Base-by-base conservation (phyloP, 2,113 vertebrate genomes). In the Cyanoramphus novaezelandiae region DNA sequence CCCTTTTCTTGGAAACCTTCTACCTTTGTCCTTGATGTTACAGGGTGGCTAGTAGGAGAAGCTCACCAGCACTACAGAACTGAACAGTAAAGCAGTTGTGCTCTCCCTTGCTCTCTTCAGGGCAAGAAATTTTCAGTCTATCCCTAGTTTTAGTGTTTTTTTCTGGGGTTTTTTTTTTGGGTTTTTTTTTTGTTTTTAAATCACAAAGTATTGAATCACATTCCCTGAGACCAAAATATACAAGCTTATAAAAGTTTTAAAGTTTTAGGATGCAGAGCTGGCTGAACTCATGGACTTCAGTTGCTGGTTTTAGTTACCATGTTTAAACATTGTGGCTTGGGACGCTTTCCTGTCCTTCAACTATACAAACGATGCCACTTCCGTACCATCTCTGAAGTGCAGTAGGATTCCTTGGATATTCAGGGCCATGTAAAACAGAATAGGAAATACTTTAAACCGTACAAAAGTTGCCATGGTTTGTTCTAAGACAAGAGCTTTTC, bases 1-100 rank as follows among this genome's bases (percentile, higher is more conserved):
- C 57, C 89, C 74, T 96, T 95, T 93, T 75, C 88, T 82, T 85
- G 90, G 84, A 91, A 96, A 78, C 55, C 41, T 13, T 25, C 67
- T 94, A 57, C 67, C 49, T 85, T 88, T 83, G 35, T 67, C 69
- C 77, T 86, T 63, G 60, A 62, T 70, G 37, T 82, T 71, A 33
- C 43, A 43, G n/a, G 37, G 46, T 46, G 68, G 63, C 67, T 83
- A 9, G 89, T 75, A 89, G 63, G 59, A 84, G 70, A 35, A 88
- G 83, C 67, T 88, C 68, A 59, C 50, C 63, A 53, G 47, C 2
- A 2, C 33, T 69, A 57, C 50, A 65, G 63, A 95, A 75, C 65
- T 28, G 80, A 72, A 63, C 47, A 94, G 44, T 41, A 90, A 53
- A 89, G 75, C 17, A 43, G n/a, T 78, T 72, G n/a, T 64, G 79